These are phyloP conservation scores for Cheilosia scutellata DNA, from an alignment of 2,888 invertebrate species.

Conservation along the genomic window DNA sequence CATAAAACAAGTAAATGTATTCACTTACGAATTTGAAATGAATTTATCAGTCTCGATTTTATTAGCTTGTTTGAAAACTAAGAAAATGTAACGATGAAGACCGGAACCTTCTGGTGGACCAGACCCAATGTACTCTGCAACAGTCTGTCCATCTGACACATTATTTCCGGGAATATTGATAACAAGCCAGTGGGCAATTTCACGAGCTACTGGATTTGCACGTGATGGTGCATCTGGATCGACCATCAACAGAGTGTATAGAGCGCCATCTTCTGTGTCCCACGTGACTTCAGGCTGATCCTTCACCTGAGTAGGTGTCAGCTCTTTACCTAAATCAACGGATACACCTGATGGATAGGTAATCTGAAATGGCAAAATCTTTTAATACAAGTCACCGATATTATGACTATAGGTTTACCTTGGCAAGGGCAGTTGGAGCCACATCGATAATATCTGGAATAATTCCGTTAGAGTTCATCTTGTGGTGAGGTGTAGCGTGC, in stretches of 20 bases:
- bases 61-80: conserved; percentile 88
- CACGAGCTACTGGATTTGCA: conserved; percentile 91
- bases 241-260: conserved; percentile 93
- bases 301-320: conserved; percentile 92
- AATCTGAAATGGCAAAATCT: conserved; percentile 72
- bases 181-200: conserved; percentile 97
- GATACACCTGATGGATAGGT: conserved; percentile 82
- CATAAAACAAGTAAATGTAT: too few species aligned
- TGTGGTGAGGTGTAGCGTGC: neutral
- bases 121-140: conserved; percentile 93
- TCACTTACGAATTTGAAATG: conserved; percentile 33
- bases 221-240: conserved; percentile 93
- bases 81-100: conserved; percentile 88
- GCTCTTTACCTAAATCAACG: conserved; percentile 88
- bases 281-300: conserved; percentile 89
- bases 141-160: conserved; percentile 89
- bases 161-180: conserved; percentile 92
- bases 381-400: neutral
- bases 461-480: conserved; percentile 67
- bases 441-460: conserved; percentile 68
- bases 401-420: conserved; percentile 77
- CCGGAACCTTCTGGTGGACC: conserved; percentile 91
- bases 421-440: conserved; percentile 75
- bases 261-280: conserved; percentile 85
- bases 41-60: conserved; percentile 85